Evolutionary conservation across 2,113 vertebrate genomes (phyloP), one percentile per base, ranked within the genome.

Genomic region (Chinchilla lanigera): DNA sequence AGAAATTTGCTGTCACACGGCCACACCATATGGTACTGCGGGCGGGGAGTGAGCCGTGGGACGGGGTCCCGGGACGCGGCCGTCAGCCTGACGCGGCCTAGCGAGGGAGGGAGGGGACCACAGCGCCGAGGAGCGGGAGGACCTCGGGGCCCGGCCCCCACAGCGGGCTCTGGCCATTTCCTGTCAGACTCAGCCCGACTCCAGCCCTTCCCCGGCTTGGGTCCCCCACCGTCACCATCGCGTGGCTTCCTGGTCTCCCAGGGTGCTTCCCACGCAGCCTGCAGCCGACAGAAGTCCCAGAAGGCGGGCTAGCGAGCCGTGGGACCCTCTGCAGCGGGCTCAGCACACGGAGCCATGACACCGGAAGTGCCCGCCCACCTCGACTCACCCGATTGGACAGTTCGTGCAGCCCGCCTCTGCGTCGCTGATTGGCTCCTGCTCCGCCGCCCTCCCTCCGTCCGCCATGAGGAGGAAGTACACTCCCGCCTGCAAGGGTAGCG

Each of bases 301-400:
- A 5, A 33, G 30, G 30, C 63, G 30, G 30, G 2, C 33, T 17
- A 35, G 14, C 9, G 33, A 16, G 14, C 33, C 2, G 13, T 3
- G 13, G 65, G 3, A 4, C 65, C 1, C 33, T 2, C 12, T 0
- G 33, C 26, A 6, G 1, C 12, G 13, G 1, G 4, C 33, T 0
- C 5, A 12, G 30, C 11, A 6, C 12, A 1, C 4, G 13, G 14
- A 67, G 33, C 65, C 65, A 67, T 67, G 65, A 67, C 33, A 67
- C 33, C 65, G 33, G 65, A 67, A 67, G 65, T 16, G 4, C 65
- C 22, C 33, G 33, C 65, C 14, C 60, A 61, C 60, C 13, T 16
- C 65, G 5, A 1, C 33, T 33, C 65, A 61, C 5, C 65, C 35
- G 65, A 67, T 35, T 35, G 65, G 65, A 12, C 65, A 35, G 65